phyloP scores from a whole-genome alignment of 2,888 invertebrate genomes.

The Candidula unifasciata region DNA sequence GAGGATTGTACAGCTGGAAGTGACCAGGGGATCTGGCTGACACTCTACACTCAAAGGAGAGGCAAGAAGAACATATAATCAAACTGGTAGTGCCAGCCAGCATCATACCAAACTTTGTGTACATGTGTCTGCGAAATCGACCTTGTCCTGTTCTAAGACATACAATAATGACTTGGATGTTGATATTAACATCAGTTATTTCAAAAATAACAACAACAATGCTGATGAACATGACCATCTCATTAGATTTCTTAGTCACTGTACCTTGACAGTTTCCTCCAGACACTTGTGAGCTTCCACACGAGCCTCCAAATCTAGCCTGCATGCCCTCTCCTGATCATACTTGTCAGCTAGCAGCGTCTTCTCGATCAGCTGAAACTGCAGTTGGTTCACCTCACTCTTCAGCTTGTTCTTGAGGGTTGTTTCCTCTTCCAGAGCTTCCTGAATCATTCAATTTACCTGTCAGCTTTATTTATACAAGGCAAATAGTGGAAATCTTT shows the following conservation, averaged over 20 bases:
- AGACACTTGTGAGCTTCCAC: conserved; percentile 59
- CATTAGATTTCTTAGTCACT: not conserved
- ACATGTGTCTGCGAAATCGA: too few species aligned
- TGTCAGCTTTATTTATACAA: too few species aligned
- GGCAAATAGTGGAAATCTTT: too few species aligned
- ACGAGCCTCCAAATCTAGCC: conserved; percentile 63
- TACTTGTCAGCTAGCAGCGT: conserved; percentile 52
- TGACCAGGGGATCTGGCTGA: too few species aligned
- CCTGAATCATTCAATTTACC: conserved; percentile 1
- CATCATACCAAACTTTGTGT: too few species aligned
- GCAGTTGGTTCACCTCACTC: conserved; percentile 40
- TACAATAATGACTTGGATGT: not conserved
- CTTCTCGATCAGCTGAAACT: conserved; percentile 49
- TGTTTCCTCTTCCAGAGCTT: conserved; percentile 42
- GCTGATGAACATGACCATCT: not conserved
- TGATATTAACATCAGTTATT: not conserved
- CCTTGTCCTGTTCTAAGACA: too few species aligned
- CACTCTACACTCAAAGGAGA: too few species aligned
- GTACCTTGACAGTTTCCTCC: conserved; percentile 55
- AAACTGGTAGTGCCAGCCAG: too few species aligned
- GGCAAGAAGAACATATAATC: too few species aligned
- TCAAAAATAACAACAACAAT: not conserved
- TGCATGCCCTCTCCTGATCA: conserved; percentile 66
- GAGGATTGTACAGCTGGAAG: too few species aligned
- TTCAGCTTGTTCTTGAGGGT: conserved; percentile 39